These are phyloP conservation scores for Laothoe populi DNA, from an alignment of 2,888 invertebrate species.

Conservation along the genomic window DNA sequence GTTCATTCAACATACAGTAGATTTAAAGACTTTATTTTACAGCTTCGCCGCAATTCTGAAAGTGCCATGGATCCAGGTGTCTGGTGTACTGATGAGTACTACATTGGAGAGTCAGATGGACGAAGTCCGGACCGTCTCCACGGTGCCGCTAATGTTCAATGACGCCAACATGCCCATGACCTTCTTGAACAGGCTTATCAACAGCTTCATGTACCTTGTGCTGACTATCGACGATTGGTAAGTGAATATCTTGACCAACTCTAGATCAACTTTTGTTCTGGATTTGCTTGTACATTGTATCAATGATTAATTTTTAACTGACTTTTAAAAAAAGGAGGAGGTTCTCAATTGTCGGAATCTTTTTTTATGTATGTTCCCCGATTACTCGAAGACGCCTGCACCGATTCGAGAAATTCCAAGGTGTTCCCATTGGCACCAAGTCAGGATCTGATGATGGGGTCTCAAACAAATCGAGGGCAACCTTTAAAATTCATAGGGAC, in stretches of 20 bases:
- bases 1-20: background rate
- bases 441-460: no score
- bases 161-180: conserved; percentile 53
- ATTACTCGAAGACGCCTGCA: no score
- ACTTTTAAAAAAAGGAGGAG: no score
- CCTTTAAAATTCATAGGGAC: no score
- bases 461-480: no score
- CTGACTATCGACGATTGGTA: conserved; percentile 43
- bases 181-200: conserved; percentile 50
- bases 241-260: conserved; percentile 35
- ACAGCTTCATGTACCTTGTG: conserved; percentile 37
- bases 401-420: no score
- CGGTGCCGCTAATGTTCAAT: conserved; percentile 49
- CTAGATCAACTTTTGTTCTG: no score
- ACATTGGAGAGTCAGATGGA: conserved; percentile 55
- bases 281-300: no score
- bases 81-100: conserved; percentile 46
- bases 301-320: no score
- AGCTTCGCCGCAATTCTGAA: conserved; percentile 60
- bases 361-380: no score
- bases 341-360: no score
- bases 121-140: conserved; percentile 50
- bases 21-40: conserved; percentile 20
- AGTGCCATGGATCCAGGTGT: conserved; percentile 63
- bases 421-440: no score